Conservation (phyloP, 2,888 invertebrate genomes). For the Teleiodes luculella region DNA sequence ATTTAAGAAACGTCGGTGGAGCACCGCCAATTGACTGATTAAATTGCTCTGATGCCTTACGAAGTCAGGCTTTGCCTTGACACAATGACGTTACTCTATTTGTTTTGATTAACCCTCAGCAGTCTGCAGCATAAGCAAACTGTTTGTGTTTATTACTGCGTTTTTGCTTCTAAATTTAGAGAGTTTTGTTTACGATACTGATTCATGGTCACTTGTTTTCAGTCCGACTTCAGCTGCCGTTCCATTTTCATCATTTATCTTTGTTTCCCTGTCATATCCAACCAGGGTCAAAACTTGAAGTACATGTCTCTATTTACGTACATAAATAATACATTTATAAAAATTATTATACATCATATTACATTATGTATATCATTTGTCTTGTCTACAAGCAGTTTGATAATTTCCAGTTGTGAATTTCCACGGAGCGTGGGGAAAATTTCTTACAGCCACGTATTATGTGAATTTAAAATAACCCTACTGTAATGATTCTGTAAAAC, state of each 20-base stretch:
- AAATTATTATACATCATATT: no score
- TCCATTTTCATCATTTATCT: neutral
- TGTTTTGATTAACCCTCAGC: constrained; percentile 39
- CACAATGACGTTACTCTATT: constrained; percentile 44
- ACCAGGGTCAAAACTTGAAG: no score
- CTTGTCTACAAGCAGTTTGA: no score
- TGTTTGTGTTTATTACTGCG: constrained; percentile 16
- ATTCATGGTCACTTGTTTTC: neutral
- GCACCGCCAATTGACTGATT: constrained; percentile 54
- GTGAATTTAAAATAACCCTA: no score
- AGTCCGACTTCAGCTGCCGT: neutral
- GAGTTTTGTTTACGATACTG: neutral
- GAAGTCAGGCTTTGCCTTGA: constrained; percentile 59
- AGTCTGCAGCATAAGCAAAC: constrained; percentile 16
- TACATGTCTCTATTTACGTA: no score
- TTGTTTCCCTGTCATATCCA: neutral
- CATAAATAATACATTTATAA: neutral
- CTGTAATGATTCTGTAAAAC: no score
- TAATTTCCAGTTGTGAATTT: no score
- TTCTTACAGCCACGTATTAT: no score
- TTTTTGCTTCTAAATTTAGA: no score
- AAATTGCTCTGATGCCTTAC: constrained; percentile 66
- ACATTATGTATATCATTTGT: no score
- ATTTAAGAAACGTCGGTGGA: constrained; percentile 57
- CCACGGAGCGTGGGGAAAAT: no score